Percentiles rank a stretch among this genome's conserved stretches.
Conservation (phyloP, 2,888 invertebrate species). For the Phytoseiulus persimilis region DNA sequence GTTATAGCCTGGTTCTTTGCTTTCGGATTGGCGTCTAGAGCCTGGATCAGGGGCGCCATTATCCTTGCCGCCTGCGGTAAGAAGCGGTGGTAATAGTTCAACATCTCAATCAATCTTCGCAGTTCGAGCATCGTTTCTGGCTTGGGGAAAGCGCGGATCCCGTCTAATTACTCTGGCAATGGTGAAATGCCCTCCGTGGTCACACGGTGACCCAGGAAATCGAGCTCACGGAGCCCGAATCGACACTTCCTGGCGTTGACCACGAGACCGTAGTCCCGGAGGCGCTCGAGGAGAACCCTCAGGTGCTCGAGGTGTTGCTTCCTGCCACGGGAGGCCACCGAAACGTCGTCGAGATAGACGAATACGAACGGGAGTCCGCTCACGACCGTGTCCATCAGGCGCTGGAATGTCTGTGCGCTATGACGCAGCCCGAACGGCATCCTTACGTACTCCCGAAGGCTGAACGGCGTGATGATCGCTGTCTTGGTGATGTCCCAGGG, state of each 20-base stretch:
- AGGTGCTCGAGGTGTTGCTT: slow-evolving; percentile 42
- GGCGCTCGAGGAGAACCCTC: slow-evolving; percentile 41
- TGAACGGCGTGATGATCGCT: slow-evolving; percentile 49
- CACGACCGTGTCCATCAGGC: slow-evolving; percentile 48
- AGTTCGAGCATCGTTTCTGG: too few relatives aligned
- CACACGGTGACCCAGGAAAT: slow-evolving; percentile 44
- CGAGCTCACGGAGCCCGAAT: slow-evolving; percentile 42
- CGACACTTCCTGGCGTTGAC: slow-evolving; percentile 42
- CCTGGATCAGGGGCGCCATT: slow-evolving; percentile 27
- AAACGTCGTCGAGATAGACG: slow-evolving; percentile 48
- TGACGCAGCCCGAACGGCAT: slow-evolving; percentile 51
- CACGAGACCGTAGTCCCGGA: slow-evolving; percentile 41
- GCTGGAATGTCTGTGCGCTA: slow-evolving; percentile 51
- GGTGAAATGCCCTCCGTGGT: too few relatives aligned
- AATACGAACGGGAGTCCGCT: slow-evolving; percentile 47
- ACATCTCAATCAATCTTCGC: slow-evolving; percentile 43
- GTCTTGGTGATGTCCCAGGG: slow-evolving; percentile 50
- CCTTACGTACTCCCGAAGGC: slow-evolving; percentile 48
- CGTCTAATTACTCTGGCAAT: too few relatives aligned
- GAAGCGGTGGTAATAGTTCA: slow-evolving; percentile 44
- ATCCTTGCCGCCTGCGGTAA: slow-evolving; percentile 41
- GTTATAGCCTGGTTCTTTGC: not conserved
- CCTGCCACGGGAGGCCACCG: slow-evolving; percentile 42
- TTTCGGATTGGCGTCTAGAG: not conserved
- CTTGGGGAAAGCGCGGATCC: too few relatives aligned